Evolutionary conservation across 2,113 vertebrate species (phyloP), one percentile per base, ranked within the genome.

Genomic region (Sporophila hypoxantha): DNA sequence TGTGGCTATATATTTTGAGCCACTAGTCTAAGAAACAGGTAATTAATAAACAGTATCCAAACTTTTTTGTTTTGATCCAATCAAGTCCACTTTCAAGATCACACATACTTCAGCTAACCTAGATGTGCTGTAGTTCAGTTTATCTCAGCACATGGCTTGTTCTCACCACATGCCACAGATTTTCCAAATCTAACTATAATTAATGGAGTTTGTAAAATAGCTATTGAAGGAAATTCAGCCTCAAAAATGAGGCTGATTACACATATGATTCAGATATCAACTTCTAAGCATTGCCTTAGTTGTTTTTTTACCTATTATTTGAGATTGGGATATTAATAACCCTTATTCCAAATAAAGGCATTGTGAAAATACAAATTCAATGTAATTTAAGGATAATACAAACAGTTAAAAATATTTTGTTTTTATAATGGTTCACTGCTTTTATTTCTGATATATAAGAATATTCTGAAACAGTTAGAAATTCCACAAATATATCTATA

Each of bases 121-220:
- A 93, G 88, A 92, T 92, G 90, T 96, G 88, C 93, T 93, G 88
- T 82, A 93, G 88, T 78, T 90, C 78, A 36, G 88, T 94, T 97
- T 97, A 97, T 97, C 97, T 95, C 78, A 95, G 77, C 97, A 98
- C 93, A 95, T 97, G 97, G 92, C 67, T 92, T 26, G 94, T 97
- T 98, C 97, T 96, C 97, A 98, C 96, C 94, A 65, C 95, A 94
- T 96, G 97, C 96, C 97, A 97, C 75, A 89, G 94, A 96, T 96
- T 97, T n/a, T 95, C 95, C 91, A 95, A 96, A 96, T 96, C 95
- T 97, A 97, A 95, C 95, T 95, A 85, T 97, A 96, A 97, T 97
- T 97, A 97, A 98, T 97, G 95, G 93, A 93, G 94, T 95, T 95
- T 89, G 92, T 89, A 92, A 95, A 97, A 95, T 95, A 96, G 85